These are phyloP conservation scores for Aurelia sp. DNA, from an alignment of 30 jellyfish, hydroid and myxozoan species.

Conservation along the genomic window DNA sequence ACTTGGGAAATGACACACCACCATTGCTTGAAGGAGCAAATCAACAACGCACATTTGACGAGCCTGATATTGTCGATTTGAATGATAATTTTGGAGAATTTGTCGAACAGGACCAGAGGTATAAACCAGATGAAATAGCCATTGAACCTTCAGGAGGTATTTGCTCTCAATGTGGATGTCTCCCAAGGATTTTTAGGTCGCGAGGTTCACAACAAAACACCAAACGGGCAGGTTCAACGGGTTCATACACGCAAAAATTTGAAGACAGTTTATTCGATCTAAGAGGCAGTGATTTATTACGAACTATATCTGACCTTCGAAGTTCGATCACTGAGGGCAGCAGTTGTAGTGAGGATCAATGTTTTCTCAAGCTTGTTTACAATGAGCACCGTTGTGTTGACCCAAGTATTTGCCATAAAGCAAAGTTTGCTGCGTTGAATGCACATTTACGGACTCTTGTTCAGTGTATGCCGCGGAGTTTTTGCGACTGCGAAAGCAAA, in stretches of 20 bases:
- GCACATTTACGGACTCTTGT: constrained; percentile 76
- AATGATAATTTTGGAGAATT: constrained; percentile 26
- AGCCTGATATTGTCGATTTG: constrained; percentile 51
- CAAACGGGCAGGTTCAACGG: constrained; percentile 12
- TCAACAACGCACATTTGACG: constrained; percentile 8
- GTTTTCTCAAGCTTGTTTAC: constrained; percentile 78
- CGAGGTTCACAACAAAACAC: constrained; percentile 10
- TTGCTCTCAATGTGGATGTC: constrained; percentile 60
- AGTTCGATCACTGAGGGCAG: constrained; percentile 53
- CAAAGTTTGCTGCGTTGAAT: constrained; percentile 69
- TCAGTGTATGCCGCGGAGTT: constrained; percentile 87
- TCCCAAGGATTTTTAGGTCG: constrained; percentile 63
- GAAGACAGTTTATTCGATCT: constrained; percentile 62
- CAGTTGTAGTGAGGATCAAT: constrained; percentile 54
- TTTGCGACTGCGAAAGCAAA: constrained; percentile 70
- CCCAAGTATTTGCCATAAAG: constrained; percentile 68
- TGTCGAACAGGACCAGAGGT: constrained; percentile 30
- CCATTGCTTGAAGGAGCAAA: constrained; percentile 26
- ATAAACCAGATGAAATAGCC: constrained; percentile 45
- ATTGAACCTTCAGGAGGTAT: constrained; percentile 18
- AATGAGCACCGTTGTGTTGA: constrained; percentile 84
- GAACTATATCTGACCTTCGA: constrained; percentile 60
- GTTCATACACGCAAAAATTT: constrained; percentile 23
- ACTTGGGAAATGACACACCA: constrained; percentile 23
- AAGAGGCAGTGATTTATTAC: constrained; percentile 46